Evolutionary conservation across 2,888 invertebrate species (phyloP).

Genomic region (Scaptodrosophila latifasciaeformis): DNA sequence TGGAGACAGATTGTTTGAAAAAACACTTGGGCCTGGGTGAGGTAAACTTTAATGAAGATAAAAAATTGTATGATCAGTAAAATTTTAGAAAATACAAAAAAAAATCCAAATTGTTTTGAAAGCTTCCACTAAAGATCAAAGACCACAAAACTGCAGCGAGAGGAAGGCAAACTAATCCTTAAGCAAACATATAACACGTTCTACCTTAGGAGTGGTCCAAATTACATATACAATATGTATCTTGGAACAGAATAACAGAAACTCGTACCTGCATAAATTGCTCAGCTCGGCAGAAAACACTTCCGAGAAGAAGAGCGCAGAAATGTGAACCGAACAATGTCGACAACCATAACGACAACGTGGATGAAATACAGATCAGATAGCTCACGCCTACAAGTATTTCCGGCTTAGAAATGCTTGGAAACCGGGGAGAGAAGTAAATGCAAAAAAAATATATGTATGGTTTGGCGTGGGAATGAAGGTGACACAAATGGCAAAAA

Average conservation of each 20-base stretch:
- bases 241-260: too few relatives aligned
- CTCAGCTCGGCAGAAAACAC: constrained; percentile 10
- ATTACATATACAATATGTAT: too few relatives aligned
- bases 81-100: background rate
- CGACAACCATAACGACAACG: constrained; percentile 19
- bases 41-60: too few relatives aligned
- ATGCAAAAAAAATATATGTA: constrained; percentile 16
- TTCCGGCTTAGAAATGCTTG: constrained; percentile 53
- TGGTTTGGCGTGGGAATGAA: background rate
- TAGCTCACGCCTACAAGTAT: constrained; percentile 67
- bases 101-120: background rate
- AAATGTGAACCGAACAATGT: constrained; percentile 17
- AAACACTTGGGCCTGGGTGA: too few relatives aligned
- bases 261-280: constrained; percentile 63
- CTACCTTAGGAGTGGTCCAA: constrained; percentile 23
- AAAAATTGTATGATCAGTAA: background rate
- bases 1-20: too few relatives aligned
- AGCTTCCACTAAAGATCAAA: constrained; percentile 45
- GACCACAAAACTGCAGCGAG: constrained; percentile 19
- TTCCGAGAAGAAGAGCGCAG: constrained; percentile 42
- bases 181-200: constrained; percentile 51
- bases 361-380: constrained; percentile 50
- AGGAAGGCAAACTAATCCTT: constrained; percentile 46
- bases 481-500: too few relatives aligned
- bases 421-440: constrained; percentile 17